Evolutionary conservation across 2,113 vertebrate genomes (phyloP).

Genomic region (Hemiscyllium ocellatum): DNA sequence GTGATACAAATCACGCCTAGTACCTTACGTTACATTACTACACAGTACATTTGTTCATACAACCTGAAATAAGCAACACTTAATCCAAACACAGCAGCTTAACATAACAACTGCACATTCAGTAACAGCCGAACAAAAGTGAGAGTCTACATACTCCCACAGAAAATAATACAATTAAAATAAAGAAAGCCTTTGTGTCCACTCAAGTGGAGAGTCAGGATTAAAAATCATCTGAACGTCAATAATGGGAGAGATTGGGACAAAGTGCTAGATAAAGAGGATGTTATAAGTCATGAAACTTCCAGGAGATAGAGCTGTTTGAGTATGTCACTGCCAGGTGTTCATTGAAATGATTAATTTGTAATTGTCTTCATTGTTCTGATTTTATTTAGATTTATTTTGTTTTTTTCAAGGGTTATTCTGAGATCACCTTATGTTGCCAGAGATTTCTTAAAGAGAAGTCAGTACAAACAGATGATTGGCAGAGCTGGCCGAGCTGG

Average conservation of each 20-base stretch:
- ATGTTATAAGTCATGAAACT: background rate
- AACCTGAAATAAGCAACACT: background rate
- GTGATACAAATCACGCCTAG: background rate
- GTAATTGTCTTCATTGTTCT: background rate
- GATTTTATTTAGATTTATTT: slow-evolving; percentile 15
- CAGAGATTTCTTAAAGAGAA: slow-evolving; percentile 78
- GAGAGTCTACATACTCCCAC: background rate
- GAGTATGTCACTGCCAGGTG: background rate
- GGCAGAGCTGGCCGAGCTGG: slow-evolving; percentile 90
- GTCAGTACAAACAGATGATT: slow-evolving; percentile 92
- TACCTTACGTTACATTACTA: background rate
- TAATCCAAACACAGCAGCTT: background rate
- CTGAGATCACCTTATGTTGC: slow-evolving; percentile 86
- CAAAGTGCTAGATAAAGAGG: background rate
- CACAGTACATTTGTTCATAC: background rate
- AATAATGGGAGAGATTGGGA: background rate
- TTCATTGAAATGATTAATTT: background rate
- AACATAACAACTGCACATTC: background rate
- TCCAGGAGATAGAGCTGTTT: background rate
- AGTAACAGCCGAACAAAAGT: background rate
- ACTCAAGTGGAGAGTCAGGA: background rate
- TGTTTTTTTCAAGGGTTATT: slow-evolving; percentile 69
- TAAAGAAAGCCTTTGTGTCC: background rate
- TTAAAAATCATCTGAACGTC: background rate
- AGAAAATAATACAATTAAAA: background rate